Base-by-base conservation (phyloP, 23 tunicate genomes). In the Trididemnum nubilum region DNA sequence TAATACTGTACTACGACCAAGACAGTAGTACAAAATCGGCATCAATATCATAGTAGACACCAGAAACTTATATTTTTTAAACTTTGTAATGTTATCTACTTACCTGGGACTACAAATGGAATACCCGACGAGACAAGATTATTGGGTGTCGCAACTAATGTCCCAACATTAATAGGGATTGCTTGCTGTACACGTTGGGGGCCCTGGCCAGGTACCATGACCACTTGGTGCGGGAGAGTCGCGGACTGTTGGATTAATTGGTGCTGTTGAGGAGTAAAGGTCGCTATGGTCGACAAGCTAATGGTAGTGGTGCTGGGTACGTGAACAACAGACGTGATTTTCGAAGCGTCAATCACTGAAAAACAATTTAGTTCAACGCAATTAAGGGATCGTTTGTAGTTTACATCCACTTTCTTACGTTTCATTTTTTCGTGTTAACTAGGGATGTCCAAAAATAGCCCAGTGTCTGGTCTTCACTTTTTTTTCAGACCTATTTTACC, bases 191-290 rank as follows among this genome's bases (percentile, higher is more conserved):
- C 51, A 22, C 61, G 77, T 1, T 51, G 58, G 24, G 49, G 58
- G 1, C 31, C 15, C 54, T 73, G 85, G 33, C 83, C 86, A 7
- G 83, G 35, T 23, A 84, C 80, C 89, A 90, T 84, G 40, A 90
- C 95, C n/a, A 84, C 86, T 38, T 84, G 89, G 37, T 84, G 95
- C 36, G 52, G 80, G 2, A 69, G 24, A n/a, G n/a, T n/a, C n/a
- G n/a, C n/a, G 15, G 36, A 33, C 37, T 70, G 65, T 23, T 85
- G 88, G 2, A 35, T 82, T 21, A 85, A 66, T 1, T 57, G 77
- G 1, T 51, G 88, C 31, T 77, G 88, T 33, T 85, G 82, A 33
- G 90, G 64, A 31, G 83, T 34, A 36, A 85, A 67, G 15, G 82
- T 15, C 54, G 79, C 26, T n/a, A 57, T 77, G 23, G 81, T 18